Percentiles rank a stretch among this genome's conserved stretches.
Evolutionary conservation across 2,888 invertebrate genomes (phyloP).

Genomic region (Ophion costatus): DNA sequence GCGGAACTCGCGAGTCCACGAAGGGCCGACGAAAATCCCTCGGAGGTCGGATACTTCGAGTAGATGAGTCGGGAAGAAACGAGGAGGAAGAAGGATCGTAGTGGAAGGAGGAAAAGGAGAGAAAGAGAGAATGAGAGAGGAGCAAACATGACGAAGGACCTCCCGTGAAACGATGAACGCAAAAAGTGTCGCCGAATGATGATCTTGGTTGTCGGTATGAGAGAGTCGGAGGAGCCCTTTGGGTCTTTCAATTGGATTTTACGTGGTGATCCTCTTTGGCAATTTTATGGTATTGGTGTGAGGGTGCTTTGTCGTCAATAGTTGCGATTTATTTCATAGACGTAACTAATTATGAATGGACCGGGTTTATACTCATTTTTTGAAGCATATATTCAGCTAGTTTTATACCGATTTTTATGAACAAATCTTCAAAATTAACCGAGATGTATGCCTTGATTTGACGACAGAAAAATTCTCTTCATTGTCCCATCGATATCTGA

Average conservation of each 20-base stretch:
- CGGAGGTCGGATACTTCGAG: slow-evolving; percentile 15
- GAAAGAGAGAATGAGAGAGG: not conserved
- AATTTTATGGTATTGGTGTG: slow-evolving; percentile 44
- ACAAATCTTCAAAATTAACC: too few relatives aligned
- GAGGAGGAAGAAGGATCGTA: slow-evolving; percentile 1
- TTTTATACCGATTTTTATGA: too few relatives aligned
- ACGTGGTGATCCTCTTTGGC: slow-evolving; percentile 32
- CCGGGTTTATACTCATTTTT: too few relatives aligned
- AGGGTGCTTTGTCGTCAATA: too few relatives aligned
- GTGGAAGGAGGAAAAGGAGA: not conserved
- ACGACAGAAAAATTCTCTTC: too few relatives aligned
- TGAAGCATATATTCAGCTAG: too few relatives aligned
- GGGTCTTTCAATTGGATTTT: slow-evolving; percentile 48
- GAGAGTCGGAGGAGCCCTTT: not conserved
- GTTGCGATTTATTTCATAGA: too few relatives aligned
- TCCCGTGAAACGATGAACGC: slow-evolving; percentile 29
- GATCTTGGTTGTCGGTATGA: not conserved
- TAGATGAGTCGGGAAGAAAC: slow-evolving; percentile 1
- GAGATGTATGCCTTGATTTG: too few relatives aligned
- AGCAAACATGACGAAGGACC: slow-evolving; percentile 25
- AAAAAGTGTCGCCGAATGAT: slow-evolving; percentile 47
- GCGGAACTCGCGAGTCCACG: slow-evolving; percentile 18
- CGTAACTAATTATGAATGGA: too few relatives aligned
- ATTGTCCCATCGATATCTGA: too few relatives aligned
- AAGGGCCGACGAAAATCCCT: not conserved